These are phyloP conservation scores for Peromyscus californicus DNA, from an alignment of 2,113 vertebrate species.

Conservation along the genomic window DNA sequence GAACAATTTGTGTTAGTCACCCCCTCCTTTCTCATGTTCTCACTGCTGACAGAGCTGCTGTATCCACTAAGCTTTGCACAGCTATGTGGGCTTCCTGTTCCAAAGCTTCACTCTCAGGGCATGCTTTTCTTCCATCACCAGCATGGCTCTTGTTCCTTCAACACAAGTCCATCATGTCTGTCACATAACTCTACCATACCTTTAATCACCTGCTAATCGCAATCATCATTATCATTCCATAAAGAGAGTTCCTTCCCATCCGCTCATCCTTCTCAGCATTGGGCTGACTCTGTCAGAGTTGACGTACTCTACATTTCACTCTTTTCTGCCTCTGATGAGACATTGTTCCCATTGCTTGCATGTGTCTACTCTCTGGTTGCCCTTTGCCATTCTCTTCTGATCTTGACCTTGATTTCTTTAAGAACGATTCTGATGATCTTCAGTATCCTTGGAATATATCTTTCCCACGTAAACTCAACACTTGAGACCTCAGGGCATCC, in stretches of 20 bases:
- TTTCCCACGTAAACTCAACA: not conserved
- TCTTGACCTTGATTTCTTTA: not conserved
- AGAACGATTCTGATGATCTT: not conserved
- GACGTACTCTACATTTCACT: not conserved
- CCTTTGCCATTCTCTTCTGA: not conserved
- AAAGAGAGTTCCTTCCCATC: not conserved
- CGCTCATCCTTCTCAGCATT: not conserved
- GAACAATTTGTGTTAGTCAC: not conserved
- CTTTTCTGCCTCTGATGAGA: not conserved
- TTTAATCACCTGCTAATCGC: constrained; percentile 6
- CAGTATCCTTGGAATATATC: not conserved
- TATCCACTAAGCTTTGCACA: constrained; percentile 26
- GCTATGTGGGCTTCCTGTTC: constrained; percentile 13
- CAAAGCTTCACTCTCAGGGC: not conserved
- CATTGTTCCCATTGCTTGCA: not conserved
- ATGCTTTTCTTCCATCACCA: constrained; percentile 27
- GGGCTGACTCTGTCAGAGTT: not conserved
- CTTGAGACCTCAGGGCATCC: not conserved
- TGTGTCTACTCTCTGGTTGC: not conserved
- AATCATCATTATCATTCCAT: constrained; percentile 7
- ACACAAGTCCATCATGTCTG: not conserved
- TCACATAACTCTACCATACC: not conserved
- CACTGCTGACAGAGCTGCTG: not conserved
- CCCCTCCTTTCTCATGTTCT: constrained; percentile 14
- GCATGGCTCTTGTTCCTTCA: constrained; percentile 17